Percentiles rank a stretch among this genome's conserved stretches.
These are phyloP conservation scores for Macrotrachela quadricornifera DNA, from an alignment of 1,140 invertebrate species.

Conservation along the genomic window DNA sequence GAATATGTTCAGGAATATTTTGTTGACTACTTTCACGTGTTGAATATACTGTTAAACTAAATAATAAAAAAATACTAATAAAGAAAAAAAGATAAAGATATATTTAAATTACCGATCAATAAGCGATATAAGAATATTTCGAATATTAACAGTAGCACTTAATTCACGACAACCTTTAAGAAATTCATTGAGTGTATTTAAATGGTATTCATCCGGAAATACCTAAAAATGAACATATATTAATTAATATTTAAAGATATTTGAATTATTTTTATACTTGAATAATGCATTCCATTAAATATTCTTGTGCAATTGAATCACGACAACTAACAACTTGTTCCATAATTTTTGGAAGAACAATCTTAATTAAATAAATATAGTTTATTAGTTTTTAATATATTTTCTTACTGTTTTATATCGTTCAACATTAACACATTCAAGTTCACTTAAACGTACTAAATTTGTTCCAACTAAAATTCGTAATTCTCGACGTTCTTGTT, in stretches of 20 bases:
- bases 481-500: conserved; percentile 81
- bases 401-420: conserved; percentile 53
- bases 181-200: conserved; percentile 78
- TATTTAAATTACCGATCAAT: conserved; percentile 49
- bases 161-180: conserved; percentile 88
- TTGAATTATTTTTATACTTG: no score
- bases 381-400: neutral
- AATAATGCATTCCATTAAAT: conserved; percentile 98
- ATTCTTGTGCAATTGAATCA: conserved; percentile 96
- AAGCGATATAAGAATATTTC: conserved; percentile 87
- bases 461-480: conserved; percentile 70
- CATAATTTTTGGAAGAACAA: conserved; percentile 67
- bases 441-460: conserved; percentile 75
- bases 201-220: conserved; percentile 95
- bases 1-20: conserved; percentile 52
- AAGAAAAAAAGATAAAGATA: neutral
- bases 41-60: neutral
- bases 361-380: conserved; percentile 20
- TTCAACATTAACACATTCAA: conserved; percentile 79
- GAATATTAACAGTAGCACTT: conserved; percentile 81
- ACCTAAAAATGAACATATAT: conserved; percentile 38
- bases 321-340: conserved; percentile 91
- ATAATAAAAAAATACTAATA: neutral
- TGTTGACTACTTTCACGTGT: neutral
- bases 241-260: neutral